Evolutionary conservation across 92 coral and sea anemone species (phyloP).

Genomic region (Hydrozoanthus gracilis): DNA sequence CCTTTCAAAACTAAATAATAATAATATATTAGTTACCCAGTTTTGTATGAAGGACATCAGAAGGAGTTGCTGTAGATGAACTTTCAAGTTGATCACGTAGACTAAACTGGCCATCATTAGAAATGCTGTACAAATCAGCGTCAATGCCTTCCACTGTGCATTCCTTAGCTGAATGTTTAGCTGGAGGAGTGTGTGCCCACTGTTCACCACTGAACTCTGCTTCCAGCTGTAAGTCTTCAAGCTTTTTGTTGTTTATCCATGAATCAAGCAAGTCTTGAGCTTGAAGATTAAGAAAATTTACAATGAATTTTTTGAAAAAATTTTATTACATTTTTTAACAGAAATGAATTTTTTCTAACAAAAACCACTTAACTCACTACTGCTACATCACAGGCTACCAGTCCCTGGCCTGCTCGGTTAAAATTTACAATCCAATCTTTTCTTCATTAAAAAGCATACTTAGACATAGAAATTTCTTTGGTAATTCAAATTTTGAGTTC

Average conservation of each 20-base stretch:
- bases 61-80: neutral
- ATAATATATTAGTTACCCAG: neutral
- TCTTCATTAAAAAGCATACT: no score
- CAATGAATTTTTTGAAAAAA: neutral
- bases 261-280: constrained; percentile 96
- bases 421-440: no score
- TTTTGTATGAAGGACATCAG: neutral
- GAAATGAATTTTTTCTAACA: neutral
- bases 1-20: neutral
- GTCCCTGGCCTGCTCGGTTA: no score
- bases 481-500: no score
- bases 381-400: no score
- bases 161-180: constrained; percentile 18
- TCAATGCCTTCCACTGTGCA: neutral
- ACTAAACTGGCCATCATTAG: neutral
- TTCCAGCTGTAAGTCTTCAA: constrained; percentile 79
- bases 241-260: constrained; percentile 87
- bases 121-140: neutral
- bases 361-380: no score
- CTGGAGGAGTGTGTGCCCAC: constrained; percentile 64
- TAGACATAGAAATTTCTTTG: no score
- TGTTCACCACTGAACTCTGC: constrained; percentile 83
- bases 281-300: constrained; percentile 17
- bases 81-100: neutral
- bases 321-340: neutral